Percentiles rank a stretch among this genome's conserved stretches.
These are phyloP conservation scores for Lemur catta DNA, from an alignment of 2,797 vertebrate species.

Conservation along the genomic window DNA sequence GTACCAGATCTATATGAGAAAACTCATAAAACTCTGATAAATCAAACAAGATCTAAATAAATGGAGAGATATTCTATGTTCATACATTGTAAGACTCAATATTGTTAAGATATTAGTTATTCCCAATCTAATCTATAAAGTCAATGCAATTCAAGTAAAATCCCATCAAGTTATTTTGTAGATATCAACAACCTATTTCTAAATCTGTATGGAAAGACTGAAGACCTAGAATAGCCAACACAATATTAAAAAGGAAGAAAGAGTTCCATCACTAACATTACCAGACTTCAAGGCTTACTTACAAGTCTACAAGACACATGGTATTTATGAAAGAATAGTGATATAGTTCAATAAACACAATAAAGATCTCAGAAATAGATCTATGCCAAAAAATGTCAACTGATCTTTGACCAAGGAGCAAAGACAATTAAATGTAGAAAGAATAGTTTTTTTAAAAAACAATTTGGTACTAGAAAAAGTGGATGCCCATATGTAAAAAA, in stretches of 20 bases:
- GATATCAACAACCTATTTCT: not conserved
- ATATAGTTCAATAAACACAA: not conserved
- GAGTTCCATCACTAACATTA: not conserved
- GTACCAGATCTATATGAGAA: not conserved
- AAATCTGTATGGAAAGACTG: not conserved
- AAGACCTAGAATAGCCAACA: not conserved
- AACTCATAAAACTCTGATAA: not conserved
- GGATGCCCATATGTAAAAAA: not conserved
- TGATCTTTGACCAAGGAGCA: not conserved
- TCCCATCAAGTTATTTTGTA: not conserved
- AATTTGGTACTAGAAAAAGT: not conserved
- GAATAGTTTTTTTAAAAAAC: not conserved
- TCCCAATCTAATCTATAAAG: not conserved
- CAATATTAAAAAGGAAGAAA: not conserved
- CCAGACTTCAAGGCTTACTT: not conserved
- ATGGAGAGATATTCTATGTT: not conserved
- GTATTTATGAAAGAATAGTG: not conserved
- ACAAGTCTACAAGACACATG: not conserved
- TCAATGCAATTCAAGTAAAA: not conserved
- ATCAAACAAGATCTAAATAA: not conserved
- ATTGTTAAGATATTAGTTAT: not conserved
- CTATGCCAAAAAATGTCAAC: no score
- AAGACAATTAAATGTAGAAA: not conserved
- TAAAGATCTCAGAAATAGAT: not conserved
- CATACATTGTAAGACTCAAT: not conserved